A percentile compares a stretch with the other conserved stretches of the same genome.
These are phyloP conservation scores for Actias luna DNA, from an alignment of 2,888 invertebrate species.

Conservation along the genomic window DNA sequence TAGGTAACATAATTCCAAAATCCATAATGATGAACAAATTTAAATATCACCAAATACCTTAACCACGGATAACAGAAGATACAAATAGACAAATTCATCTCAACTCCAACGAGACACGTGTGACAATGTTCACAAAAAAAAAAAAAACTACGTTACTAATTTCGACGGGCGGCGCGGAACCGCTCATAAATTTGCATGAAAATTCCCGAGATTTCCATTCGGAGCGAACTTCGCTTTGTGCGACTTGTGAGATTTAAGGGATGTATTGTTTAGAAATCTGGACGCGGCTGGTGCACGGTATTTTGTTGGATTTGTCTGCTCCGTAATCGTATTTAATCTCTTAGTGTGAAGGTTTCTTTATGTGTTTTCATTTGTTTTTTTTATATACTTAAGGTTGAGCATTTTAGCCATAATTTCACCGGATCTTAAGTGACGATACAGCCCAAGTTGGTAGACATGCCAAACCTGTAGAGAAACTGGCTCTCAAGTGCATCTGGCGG, in stretches of 20 bases:
- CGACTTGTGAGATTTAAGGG: constrained; percentile 4
- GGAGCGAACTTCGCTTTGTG: constrained; percentile 38
- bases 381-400: too few species aligned
- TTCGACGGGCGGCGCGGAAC: background rate
- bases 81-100: background rate
- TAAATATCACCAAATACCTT: too few species aligned
- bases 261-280: constrained; percentile 2
- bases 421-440: too few species aligned
- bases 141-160: background rate
- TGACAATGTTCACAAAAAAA: constrained; percentile 8
- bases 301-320: background rate
- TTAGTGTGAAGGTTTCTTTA: too few species aligned
- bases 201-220: constrained; percentile 42
- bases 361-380: too few species aligned
- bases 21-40: too few species aligned
- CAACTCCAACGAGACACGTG: constrained; percentile 15
- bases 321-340: background rate
- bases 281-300: background rate
- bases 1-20: too few species aligned
- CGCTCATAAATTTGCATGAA: constrained; percentile 36
- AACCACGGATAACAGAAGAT: background rate
- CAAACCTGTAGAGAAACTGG: too few species aligned
- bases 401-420: too few species aligned
- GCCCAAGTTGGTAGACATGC: too few species aligned
- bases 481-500: too few species aligned